These are phyloP conservation scores for Agrotis clavis DNA, from an alignment of 2,888 invertebrate genomes.

Conservation along the genomic window DNA sequence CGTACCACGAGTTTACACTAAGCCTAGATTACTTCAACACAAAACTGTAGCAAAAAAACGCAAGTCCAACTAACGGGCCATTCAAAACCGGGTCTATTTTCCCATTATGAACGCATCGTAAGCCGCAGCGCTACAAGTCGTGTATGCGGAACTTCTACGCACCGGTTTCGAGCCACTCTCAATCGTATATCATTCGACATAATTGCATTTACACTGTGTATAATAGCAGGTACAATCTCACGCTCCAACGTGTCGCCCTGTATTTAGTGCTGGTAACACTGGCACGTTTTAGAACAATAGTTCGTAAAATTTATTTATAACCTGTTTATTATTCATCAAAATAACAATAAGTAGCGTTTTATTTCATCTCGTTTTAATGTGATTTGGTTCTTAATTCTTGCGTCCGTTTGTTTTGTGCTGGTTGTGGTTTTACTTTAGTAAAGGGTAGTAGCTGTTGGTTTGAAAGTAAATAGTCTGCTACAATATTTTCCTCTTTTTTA, in stretches of 20 bases:
- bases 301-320: slow-evolving; percentile 51
- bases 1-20: not conserved
- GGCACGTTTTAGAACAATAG: slow-evolving; percentile 53
- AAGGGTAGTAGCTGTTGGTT: not conserved
- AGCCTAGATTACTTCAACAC: not conserved
- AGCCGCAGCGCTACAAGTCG: slow-evolving; percentile 69
- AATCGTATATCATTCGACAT: slow-evolving; percentile 68
- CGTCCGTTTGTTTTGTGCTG: slow-evolving; percentile 1
- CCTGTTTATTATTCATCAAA: slow-evolving; percentile 56
- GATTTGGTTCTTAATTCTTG: slow-evolving; percentile 8
- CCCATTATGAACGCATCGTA: slow-evolving; percentile 69
- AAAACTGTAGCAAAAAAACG: slow-evolving; percentile 43
- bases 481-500: too few relatives aligned
- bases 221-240: slow-evolving; percentile 53
- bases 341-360: slow-evolving; percentile 37
- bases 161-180: slow-evolving; percentile 62
- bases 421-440: not conserved
- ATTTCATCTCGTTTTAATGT: slow-evolving; percentile 24
- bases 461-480: too few relatives aligned
- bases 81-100: slow-evolving; percentile 72
- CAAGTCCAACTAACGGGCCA: slow-evolving; percentile 49
- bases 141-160: slow-evolving; percentile 76
- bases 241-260: slow-evolving; percentile 45
- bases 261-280: slow-evolving; percentile 41
- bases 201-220: slow-evolving; percentile 62